A percentile compares a stretch with the other conserved stretches of the same genome.
These are phyloP conservation scores for Nesidiocoris tenuis DNA, from an alignment of 2,888 invertebrate species.

Conservation along the genomic window DNA sequence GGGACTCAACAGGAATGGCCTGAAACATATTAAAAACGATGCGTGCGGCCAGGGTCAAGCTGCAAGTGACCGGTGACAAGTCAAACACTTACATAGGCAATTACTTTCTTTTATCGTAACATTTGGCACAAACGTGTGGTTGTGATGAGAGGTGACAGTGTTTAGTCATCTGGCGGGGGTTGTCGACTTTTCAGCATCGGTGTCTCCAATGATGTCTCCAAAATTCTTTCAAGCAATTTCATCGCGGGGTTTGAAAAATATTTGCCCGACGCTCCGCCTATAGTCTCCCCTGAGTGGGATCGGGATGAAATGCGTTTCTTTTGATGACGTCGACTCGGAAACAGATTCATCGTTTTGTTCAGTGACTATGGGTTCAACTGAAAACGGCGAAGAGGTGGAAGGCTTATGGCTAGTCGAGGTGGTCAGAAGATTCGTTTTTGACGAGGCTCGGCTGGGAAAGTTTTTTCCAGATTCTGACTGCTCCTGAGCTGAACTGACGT, in stretches of 20 bases:
- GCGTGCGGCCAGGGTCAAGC: too few relatives aligned
- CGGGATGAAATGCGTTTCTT: constrained; percentile 20
- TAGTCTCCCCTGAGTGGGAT: constrained; percentile 16
- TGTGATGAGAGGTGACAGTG: too few relatives aligned
- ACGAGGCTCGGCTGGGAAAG: not conserved
- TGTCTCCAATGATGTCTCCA: too few relatives aligned
- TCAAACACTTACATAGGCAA: too few relatives aligned
- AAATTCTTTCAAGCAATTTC: not conserved
- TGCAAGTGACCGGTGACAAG: too few relatives aligned
- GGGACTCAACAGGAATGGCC: too few relatives aligned
- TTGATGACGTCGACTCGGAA: constrained; percentile 11
- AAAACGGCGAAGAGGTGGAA: not conserved
- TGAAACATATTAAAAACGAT: too few relatives aligned
- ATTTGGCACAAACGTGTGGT: too few relatives aligned
- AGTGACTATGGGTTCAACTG: not conserved
- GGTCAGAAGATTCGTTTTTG: not conserved
- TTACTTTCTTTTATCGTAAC: too few relatives aligned
- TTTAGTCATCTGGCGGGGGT: too few relatives aligned
- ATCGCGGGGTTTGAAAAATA: constrained; percentile 25
- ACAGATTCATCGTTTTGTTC: not conserved
- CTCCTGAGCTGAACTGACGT: not conserved
- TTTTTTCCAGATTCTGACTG: not conserved
- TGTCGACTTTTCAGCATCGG: too few relatives aligned
- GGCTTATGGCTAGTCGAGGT: not conserved
- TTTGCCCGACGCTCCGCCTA: constrained; percentile 23